Evolutionary conservation across 1,140 invertebrate genomes (phyloP), one percentile per base, ranked within the genome.

Genomic region (Harlomillsia oculata): DNA sequence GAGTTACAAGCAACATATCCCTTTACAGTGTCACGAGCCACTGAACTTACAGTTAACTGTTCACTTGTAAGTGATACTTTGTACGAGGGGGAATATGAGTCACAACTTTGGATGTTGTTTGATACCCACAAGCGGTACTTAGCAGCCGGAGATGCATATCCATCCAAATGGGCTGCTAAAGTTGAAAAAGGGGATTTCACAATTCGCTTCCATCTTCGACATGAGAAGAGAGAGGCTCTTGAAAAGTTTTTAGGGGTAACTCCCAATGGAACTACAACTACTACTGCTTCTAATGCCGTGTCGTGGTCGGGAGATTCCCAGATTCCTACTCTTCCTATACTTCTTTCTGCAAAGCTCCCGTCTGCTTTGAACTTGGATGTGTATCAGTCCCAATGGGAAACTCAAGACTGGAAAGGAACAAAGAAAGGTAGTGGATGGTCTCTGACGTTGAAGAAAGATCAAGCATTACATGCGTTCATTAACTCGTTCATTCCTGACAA

Each of bases 111-210:
- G 92, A 89, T 96, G 83, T 67, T 97, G 49, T 97, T 87, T 74
- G 89, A 96, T 73, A 71, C 75, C n/a, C 93, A 93, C 71, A 97
- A 97, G 73, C 85, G 90, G 64, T 74, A 86, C 20, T 71, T 97
- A 53, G 79, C 78, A 46, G 80, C 80, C 56, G 93, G 92, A 14
- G 92, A 97, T 75, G 89, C 91, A 1, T 94, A 90, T 72, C 83
- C 89, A 11, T 76, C 75, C 18, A 87, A 89, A 87, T 89, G 93
- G 71, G 75, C 78, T 37, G 69, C 79, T 30, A 96, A 97, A 75
- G 70, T 97, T 53, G 91, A 96, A 57, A 97, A 96, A 73, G 93
- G 93, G n/a, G 93, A 97, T 64, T 97, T 95, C 69, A 82, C 80
- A 5, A 74, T 97, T 13, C 79, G 83, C 41, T 73, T 94, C 65